These are phyloP conservation scores for Porites rus DNA, from an alignment of 92 coral and sea anemone species.

Conservation along the genomic window DNA sequence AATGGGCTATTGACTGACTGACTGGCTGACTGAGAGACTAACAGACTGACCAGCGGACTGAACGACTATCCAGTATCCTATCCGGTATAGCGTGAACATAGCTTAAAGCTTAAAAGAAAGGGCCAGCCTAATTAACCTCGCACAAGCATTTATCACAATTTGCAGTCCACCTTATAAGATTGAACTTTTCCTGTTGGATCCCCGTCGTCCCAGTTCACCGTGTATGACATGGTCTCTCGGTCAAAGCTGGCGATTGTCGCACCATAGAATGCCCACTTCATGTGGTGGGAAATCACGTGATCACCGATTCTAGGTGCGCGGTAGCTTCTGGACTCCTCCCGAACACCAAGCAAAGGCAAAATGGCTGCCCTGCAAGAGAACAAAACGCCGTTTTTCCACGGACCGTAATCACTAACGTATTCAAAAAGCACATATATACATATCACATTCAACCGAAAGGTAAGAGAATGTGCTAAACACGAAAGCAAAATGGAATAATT, in stretches of 20 bases:
- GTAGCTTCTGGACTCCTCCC: slow-evolving; percentile 59
- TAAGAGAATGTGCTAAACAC: too few species aligned
- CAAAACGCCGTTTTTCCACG: not conserved
- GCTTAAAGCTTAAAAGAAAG: too few species aligned
- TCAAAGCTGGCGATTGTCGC: slow-evolving; percentile 88
- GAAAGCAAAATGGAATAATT: too few species aligned
- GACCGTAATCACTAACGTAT: too few species aligned
- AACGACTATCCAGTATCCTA: too few species aligned
- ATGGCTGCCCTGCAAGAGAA: slow-evolving; percentile 33
- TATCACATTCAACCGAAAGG: too few species aligned
- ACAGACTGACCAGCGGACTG: not conserved
- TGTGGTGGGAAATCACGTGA: slow-evolving; percentile 94
- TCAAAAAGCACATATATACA: too few species aligned
- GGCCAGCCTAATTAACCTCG: too few species aligned
- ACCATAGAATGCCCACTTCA: slow-evolving; percentile 83
- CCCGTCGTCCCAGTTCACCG: slow-evolving; percentile 98
- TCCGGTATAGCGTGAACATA: too few species aligned
- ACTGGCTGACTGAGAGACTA: too few species aligned
- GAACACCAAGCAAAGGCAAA: slow-evolving; percentile 61
- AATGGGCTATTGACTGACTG: not conserved
- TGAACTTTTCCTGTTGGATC: slow-evolving; percentile 88
- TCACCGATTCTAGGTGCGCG: slow-evolving; percentile 91
- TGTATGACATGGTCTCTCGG: slow-evolving; percentile 78
- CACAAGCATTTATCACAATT: too few species aligned
- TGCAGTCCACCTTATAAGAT: slow-evolving; percentile 76